Base-by-base conservation (phyloP, 2,113 vertebrate genomes). In the Ptilorrhoa leucosticta region DNA sequence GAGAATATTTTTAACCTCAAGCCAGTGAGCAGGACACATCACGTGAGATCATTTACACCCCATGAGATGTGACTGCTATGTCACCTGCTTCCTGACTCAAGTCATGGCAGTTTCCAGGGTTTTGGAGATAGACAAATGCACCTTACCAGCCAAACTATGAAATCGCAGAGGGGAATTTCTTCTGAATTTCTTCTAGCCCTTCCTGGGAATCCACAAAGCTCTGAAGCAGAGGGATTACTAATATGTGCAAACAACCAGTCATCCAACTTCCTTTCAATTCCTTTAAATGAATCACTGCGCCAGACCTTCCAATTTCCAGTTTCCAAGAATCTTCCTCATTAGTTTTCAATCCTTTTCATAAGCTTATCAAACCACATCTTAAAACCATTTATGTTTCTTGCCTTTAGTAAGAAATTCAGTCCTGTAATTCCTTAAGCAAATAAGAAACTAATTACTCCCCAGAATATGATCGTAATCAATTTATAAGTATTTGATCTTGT, bases 301-400 rank as follows among this genome's bases (percentile, higher is more conserved):
- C 79, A 86, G 48, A 72, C 56, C 15, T 89, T 73, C 31, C 60
- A 95, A 80, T 86, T 92, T 89, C 54, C 58, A 87, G 76, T 89
- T 96, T 92, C 68, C 72, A 89, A 63, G 80, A 96, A 87, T 66
- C 76, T 70, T 92, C 47, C 44, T 87, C 19, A 73, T 78, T 90
- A 64, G 73, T 80, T 72, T 77, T 76, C 63, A 83, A 28, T 69
- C 26, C 31, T 72, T 87, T 77, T 48, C 72, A 70, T 9, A 86
- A 65, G 45, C 54, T 86, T 91, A 89, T 65, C 87, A 91, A 76
- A 83, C 15, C 2, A 3, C 33, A 73, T 65, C 66, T 76, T 80
- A 64, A 93, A 92, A 71, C 6, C 48, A 86, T 80, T 92, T 64
- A 26, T 31, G 26, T 86, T 88, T 72, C 80, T 88, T 94, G 80